These are phyloP conservation scores for Molossus molossus DNA, from an alignment of 2,797 vertebrate species.

Conservation along the genomic window DNA sequence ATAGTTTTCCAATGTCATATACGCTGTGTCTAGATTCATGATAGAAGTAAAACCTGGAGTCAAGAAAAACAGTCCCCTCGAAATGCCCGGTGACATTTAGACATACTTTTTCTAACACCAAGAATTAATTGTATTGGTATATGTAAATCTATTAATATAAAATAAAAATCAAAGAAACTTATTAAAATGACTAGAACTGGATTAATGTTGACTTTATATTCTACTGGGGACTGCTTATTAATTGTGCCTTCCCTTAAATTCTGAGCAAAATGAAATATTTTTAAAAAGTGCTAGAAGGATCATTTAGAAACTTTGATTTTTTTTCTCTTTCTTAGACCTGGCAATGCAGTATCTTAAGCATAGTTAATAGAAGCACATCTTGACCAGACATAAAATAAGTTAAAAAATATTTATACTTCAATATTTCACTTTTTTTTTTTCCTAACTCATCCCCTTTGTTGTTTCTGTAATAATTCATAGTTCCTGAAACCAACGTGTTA, in stretches of 20 bases:
- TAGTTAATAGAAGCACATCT: not conserved
- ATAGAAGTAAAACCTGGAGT: not conserved
- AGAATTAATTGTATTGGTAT: not conserved
- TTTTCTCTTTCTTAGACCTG: not conserved
- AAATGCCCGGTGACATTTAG: not conserved
- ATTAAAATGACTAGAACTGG: conserved; percentile 11
- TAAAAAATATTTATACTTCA: not conserved
- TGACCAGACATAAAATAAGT: not conserved
- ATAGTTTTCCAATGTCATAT: not conserved
- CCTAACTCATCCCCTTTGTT: not conserved
- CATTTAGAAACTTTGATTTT: not conserved
- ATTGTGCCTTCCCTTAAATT: not conserved
- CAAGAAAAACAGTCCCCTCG: not conserved
- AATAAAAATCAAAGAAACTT: not conserved
- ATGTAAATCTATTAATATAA: not conserved
- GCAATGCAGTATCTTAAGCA: not conserved
- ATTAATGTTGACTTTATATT: not conserved
- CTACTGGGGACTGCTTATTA: not conserved
- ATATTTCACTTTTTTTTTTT: conserved; percentile 1
- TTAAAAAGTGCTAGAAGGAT: not conserved
- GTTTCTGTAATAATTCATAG: conserved; percentile 16
- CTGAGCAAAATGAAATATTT: conserved; percentile 1
- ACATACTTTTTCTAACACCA: not conserved
- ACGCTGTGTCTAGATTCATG: not conserved
- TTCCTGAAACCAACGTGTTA: not conserved